phyloP scores from a whole-genome alignment of 2,888 invertebrate genomes.

The Diabrotica balteata region DNA sequence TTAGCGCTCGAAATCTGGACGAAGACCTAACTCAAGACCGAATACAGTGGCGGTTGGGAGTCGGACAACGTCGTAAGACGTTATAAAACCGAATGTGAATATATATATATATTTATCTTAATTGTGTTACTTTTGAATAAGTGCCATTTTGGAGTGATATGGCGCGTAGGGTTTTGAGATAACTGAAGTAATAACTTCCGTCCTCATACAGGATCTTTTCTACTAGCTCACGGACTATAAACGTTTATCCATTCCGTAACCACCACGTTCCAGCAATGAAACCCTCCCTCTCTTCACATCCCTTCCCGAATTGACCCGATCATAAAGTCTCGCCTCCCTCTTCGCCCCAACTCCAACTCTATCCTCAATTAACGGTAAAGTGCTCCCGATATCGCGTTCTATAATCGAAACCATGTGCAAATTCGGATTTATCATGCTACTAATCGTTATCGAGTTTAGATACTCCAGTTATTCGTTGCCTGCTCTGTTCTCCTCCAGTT shows the following conservation, averaged over 20 bases:
- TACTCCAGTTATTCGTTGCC: slow-evolving; percentile 8
- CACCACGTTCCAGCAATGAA: slow-evolving; percentile 23
- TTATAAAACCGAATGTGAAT: too few relatives aligned
- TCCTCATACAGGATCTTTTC: too few relatives aligned
- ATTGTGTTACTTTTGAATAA: too few relatives aligned
- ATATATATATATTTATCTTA: too few relatives aligned
- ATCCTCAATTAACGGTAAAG: slow-evolving; percentile 42
- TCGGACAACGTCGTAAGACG: too few relatives aligned
- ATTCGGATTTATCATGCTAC: slow-evolving; percentile 55
- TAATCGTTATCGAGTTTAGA: slow-evolving; percentile 52
- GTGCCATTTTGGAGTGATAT: too few relatives aligned
- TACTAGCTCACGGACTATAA: slow-evolving; percentile 11
- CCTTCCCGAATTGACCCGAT: slow-evolving; percentile 21
- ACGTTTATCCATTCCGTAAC: slow-evolving; percentile 7
- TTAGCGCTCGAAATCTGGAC: too few relatives aligned
- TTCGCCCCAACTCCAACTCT: slow-evolving; percentile 32
- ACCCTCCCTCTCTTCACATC: slow-evolving; percentile 3
- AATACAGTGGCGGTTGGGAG: too few relatives aligned
- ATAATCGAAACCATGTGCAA: slow-evolving; percentile 54
- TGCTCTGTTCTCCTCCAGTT: slow-evolving; percentile 1
- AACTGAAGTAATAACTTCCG: too few relatives aligned
- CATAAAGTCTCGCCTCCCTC: slow-evolving; percentile 24
- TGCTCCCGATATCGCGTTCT: slow-evolving; percentile 51
- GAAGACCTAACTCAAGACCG: too few relatives aligned
- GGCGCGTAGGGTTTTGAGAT: too few relatives aligned